phyloP scores from a whole-genome alignment of 2,797 vertebrate species.

The Aulostomus chinensis region DNA sequence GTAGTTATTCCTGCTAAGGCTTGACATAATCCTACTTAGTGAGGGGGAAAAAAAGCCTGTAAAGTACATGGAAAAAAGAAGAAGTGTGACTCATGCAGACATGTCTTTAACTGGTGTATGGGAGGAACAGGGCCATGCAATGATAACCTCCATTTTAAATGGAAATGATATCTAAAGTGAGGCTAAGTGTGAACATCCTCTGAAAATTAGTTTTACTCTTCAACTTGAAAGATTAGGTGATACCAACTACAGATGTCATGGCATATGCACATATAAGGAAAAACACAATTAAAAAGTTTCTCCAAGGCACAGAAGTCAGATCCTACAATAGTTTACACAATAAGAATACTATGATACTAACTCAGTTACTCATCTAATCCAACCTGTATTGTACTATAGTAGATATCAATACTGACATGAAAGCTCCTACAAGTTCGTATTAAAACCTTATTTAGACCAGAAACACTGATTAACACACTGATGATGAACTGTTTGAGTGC shows the following conservation, averaged over 20 bases:
- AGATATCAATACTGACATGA: conserved; percentile 35
- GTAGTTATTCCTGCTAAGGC: conserved; percentile 8
- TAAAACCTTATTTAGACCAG: conserved; percentile 43
- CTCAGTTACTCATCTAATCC: conserved; percentile 26
- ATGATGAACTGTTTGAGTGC: too few species aligned
- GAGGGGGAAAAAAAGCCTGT: conserved; percentile 12
- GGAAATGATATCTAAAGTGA: conserved; percentile 4
- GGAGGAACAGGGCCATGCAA: conserved; percentile 16
- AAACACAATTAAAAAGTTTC: too few species aligned
- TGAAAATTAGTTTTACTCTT: background rate
- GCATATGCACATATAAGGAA: too few species aligned
- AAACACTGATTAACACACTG: too few species aligned
- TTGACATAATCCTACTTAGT: conserved; percentile 36
- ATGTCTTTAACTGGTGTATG: conserved; percentile 27
- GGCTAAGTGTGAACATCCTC: conserved; percentile 9
- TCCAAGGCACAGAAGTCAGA: too few species aligned
- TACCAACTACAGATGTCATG: background rate
- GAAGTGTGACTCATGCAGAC: conserved; percentile 38
- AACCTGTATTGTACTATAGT: conserved; percentile 11
- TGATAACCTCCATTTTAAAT: conserved; percentile 17
- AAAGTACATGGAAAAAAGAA: conserved; percentile 17
- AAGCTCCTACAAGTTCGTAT: conserved; percentile 39
- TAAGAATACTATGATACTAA: too few species aligned
- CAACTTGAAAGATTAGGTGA: background rate
- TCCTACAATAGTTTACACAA: too few species aligned